phyloP scores from a whole-genome alignment of 2,113 vertebrate species.

The Datnioides undecimradiatus region DNA sequence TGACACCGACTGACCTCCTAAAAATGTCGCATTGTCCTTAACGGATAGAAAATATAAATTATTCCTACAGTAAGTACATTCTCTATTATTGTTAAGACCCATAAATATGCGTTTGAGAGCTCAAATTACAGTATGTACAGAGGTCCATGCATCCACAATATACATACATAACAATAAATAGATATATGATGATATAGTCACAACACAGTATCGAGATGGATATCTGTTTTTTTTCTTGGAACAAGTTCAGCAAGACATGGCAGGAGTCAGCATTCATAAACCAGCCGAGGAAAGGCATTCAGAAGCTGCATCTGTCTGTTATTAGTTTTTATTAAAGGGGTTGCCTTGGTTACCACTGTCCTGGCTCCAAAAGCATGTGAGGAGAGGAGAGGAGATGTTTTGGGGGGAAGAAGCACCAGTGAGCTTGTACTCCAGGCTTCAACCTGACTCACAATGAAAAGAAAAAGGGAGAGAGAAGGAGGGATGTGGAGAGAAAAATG shows the following conservation, averaged over 20 bases:
- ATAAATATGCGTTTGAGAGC: conserved; percentile 89
- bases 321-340: conserved; percentile 2
- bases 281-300: conserved; percentile 27
- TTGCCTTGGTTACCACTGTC: not conserved
- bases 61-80: conserved; percentile 89
- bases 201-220: conserved; percentile 83
- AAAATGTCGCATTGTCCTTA: conserved; percentile 69
- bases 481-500: not conserved
- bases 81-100: conserved; percentile 83
- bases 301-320: not conserved
- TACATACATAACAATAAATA: conserved; percentile 88
- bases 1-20: conserved; percentile 31
- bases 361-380: not conserved
- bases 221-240: conserved; percentile 57
- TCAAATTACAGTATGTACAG: conserved; percentile 85
- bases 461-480: not conserved
- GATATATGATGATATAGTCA: conserved; percentile 79
- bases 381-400: not conserved
- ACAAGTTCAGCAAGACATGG: conserved; percentile 12
- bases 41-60: conserved; percentile 91
- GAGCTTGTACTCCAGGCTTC: conserved; percentile 51
- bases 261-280: conserved; percentile 34
- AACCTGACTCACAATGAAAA: conserved; percentile 48
- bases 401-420: conserved; percentile 31
- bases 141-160: conserved; percentile 88